These are phyloP conservation scores for Platyrinchus mystaceus DNA, from an alignment of 2,797 vertebrate genomes.

Conservation along the genomic window DNA sequence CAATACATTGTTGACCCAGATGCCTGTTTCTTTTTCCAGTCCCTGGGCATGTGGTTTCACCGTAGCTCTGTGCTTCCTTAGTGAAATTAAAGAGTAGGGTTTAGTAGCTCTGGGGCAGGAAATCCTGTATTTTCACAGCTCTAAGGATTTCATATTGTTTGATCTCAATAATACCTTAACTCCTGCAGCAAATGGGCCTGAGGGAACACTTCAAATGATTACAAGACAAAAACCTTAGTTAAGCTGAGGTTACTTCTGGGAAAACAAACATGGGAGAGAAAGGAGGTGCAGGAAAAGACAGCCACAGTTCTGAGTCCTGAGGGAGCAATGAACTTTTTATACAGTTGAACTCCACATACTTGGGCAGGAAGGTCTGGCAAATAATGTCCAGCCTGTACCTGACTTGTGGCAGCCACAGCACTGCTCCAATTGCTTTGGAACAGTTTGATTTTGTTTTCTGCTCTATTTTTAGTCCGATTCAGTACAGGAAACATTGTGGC, in stretches of 20 bases:
- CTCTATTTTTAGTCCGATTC: not conserved
- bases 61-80: not conserved
- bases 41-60: not conserved
- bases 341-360: not conserved
- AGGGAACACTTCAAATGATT: not conserved
- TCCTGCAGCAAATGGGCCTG: not conserved
- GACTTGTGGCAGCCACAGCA: not conserved
- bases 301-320: not conserved
- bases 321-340: not conserved
- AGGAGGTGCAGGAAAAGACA: not conserved
- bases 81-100: not conserved
- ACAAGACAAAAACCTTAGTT: not conserved
- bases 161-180: not conserved
- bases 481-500: not conserved
- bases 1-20: not conserved
- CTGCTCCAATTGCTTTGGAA: not conserved
- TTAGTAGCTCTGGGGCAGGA: conserved; percentile 26
- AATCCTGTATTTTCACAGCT: conserved; percentile 43
- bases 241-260: not conserved
- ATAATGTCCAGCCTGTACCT: not conserved
- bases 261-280: not conserved
- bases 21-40: not conserved
- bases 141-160: conserved; percentile 14
- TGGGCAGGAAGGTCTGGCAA: not conserved
- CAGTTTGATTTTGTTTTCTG: not conserved